phyloP scores from a whole-genome alignment of 2,113 vertebrate species.

The Vidua chalybeata region DNA sequence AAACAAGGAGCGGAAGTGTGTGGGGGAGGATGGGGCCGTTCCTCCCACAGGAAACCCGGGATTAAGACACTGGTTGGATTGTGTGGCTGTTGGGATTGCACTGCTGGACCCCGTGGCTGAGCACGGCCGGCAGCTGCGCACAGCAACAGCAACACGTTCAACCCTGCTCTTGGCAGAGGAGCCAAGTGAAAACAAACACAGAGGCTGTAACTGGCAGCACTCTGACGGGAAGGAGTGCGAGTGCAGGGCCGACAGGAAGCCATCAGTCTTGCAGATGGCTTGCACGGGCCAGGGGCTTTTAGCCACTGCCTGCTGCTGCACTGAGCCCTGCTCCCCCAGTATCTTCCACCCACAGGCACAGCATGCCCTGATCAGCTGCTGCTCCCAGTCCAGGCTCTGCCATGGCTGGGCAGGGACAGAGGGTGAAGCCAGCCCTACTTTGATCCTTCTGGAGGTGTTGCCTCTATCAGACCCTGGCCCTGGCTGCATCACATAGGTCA shows the following conservation, averaged over 20 bases:
- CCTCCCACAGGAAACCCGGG: slow-evolving; percentile 16
- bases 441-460: background rate
- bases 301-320: background rate
- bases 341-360: fast-evolving
- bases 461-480: background rate
- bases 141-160: background rate
- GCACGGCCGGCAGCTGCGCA: background rate
- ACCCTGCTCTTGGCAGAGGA: slow-evolving; percentile 19
- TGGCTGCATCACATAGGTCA: background rate
- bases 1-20: background rate
- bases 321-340: background rate
- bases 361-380: fast-evolving
- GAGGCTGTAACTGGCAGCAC: background rate
- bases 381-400: background rate
- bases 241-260: background rate
- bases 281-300: fast-evolving
- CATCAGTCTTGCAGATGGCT: background rate
- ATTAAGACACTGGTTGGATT: slow-evolving; percentile 11
- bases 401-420: background rate
- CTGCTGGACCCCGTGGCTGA: background rate
- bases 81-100: background rate
- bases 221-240: background rate
- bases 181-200: slow-evolving; percentile 25
- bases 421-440: background rate
- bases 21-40: background rate